Conservation (phyloP, 2,888 invertebrate species). For the Cordilura impudica region DNA sequence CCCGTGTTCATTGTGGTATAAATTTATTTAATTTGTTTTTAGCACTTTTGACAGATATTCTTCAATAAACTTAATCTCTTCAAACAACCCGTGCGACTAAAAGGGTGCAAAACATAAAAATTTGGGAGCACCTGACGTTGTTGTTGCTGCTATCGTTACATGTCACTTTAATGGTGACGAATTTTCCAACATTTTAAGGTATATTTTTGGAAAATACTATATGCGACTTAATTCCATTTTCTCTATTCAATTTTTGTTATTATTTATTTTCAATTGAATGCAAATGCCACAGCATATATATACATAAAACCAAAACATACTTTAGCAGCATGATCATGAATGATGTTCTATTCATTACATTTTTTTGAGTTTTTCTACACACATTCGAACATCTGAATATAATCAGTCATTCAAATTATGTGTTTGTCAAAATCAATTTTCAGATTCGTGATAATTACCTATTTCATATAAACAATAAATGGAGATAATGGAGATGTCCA, state of each 20-base stretch:
- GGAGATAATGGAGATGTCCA: conserved; percentile 1
- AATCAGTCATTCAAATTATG: neutral
- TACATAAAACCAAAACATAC: neutral
- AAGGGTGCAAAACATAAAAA: no score
- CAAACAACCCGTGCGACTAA: no score
- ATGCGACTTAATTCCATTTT: conserved; percentile 46
- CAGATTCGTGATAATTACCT: conserved; percentile 42
- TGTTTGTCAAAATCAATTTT: conserved; percentile 5
- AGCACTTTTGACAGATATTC: no score
- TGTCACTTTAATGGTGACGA: neutral
- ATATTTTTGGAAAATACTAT: conserved; percentile 16
- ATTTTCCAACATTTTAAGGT: conserved; percentile 49
- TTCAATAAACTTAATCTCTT: no score
- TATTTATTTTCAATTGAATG: conserved; percentile 42
- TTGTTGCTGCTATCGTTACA: neutral
- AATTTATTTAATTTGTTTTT: no score
- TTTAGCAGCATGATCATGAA: conserved; percentile 25
- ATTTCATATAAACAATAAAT: conserved; percentile 2
- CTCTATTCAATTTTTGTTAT: conserved; percentile 23
- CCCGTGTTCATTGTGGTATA: no score
- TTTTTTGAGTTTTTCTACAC: neutral
- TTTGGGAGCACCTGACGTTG: neutral
- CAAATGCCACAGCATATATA: conserved; percentile 37
- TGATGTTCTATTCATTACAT: conserved; percentile 6
- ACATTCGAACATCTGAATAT: neutral